Evolutionary conservation across 2,797 vertebrate genomes (phyloP).

Genomic region (Sebastes taczanowskii): DNA sequence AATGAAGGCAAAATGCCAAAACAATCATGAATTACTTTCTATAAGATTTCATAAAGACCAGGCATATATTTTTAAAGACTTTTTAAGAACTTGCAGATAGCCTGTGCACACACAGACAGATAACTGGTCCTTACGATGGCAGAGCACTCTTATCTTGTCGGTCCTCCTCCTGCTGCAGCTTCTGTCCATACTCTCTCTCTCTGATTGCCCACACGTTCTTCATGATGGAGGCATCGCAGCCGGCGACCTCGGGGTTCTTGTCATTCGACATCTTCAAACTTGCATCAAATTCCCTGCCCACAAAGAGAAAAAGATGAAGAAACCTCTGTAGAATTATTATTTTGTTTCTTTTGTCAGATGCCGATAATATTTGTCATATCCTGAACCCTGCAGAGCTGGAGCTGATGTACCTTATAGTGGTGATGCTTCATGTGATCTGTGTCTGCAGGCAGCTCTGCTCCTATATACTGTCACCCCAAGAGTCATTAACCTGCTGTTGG

Average conservation of each 20-base stretch:
- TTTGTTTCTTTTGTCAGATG: not conserved
- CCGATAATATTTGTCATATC: not conserved
- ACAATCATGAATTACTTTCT: not conserved
- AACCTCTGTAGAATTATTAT: not conserved
- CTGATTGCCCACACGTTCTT: conserved; percentile 77
- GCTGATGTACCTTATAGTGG: conserved; percentile 10
- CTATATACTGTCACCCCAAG: conserved; percentile 10
- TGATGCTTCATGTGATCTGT: conserved; percentile 3
- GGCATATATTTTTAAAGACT: not conserved
- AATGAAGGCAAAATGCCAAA: not conserved
- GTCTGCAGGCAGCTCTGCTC: conserved; percentile 21
- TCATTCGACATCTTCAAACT: conserved; percentile 57
- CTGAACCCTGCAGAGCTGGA: not conserved
- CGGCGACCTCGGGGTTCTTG: conserved; percentile 56
- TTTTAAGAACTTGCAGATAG: not conserved
- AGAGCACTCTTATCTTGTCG: conserved; percentile 62
- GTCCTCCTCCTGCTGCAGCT: conserved; percentile 48
- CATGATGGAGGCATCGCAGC: conserved; percentile 72
- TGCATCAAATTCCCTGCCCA: conserved; percentile 1
- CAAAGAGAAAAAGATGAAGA: not conserved
- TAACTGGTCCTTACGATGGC: conserved; percentile 40
- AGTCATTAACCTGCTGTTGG: conserved; percentile 17
- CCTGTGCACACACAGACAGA: not conserved
- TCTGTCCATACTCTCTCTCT: conserved; percentile 43
- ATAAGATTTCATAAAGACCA: too few species aligned